Evolutionary conservation across 2,888 invertebrate species (phyloP).

Genomic region (Bembecia ichneumoniformis): DNA sequence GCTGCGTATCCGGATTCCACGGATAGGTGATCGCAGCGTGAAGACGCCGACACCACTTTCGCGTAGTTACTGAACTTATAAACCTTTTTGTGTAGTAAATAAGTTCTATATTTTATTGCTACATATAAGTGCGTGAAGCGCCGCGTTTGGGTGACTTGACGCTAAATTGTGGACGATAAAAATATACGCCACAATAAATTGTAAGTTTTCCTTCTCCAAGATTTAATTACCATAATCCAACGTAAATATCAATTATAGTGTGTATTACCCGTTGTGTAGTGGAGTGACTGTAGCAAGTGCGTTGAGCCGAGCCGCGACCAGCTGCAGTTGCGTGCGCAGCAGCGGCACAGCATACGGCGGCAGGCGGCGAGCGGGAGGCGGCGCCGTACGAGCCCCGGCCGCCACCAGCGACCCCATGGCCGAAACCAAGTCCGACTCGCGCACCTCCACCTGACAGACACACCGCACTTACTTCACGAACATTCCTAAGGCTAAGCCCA

Average conservation of each 20-base stretch:
- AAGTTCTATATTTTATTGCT: no score
- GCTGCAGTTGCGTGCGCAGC: conserved; percentile 34
- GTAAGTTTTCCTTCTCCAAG: no score
- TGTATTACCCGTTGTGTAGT: neutral
- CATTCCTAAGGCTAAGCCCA: neutral
- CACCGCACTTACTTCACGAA: conserved; percentile 5
- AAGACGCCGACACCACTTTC: no score
- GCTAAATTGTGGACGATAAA: no score
- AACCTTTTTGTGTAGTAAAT: no score
- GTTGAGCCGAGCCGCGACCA: conserved; percentile 25
- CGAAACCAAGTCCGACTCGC: conserved; percentile 35
- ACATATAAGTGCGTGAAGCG: no score
- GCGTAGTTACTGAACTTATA: no score
- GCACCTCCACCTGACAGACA: conserved; percentile 52
- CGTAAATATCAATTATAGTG: neutral
- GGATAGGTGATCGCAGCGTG: no score
- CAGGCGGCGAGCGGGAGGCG: conserved; percentile 38
- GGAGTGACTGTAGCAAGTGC: neutral
- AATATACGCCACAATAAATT: no score
- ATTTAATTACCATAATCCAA: no score
- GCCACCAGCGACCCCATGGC: conserved; percentile 53
- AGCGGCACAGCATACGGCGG: conserved; percentile 34
- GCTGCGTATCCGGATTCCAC: no score
- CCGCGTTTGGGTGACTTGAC: no score
- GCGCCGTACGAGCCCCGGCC: conserved; percentile 48